Base-by-base conservation (phyloP, 2,888 invertebrate species). In the Clostera curtula region DNA sequence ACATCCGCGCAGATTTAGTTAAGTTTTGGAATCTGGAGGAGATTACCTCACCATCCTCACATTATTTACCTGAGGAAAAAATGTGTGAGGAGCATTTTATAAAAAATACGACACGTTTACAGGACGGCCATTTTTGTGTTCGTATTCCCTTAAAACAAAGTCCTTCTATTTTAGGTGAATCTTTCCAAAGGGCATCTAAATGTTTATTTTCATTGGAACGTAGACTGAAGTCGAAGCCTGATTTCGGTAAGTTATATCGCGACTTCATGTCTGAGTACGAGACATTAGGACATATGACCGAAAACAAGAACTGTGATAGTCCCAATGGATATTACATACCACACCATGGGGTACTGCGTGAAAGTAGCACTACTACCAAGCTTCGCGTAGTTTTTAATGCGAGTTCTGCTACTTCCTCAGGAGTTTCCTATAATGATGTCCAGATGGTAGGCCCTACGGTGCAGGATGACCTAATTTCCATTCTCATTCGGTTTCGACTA, bases 1-100 rank as follows among this genome's bases (percentile, higher is more conserved):
- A 21, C 7, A n/a, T 28, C 5, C n/a, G 19, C 2, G 13, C 9
- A 6, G 14, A 24, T 7, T 8, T 23, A 14, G n/a, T 19, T 13
- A 15, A 15, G 7, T 27, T 27, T 10, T 27, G 27, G 27, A 12
- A 27, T n/a, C 21, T 16, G n/a, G 19, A 14, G 10, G 19, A 20
- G 5, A 15, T 14, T 20, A 20, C 20, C 12, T 19, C 13, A 10
- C 22, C 27, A 27, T n/a, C n/a, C n/a, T 27, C 5, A 16, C 14
- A 6, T 21, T 22, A 13, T 27, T 22, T 12, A 18, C 13, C 10
- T n/a, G n/a, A n/a, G n/a, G n/a, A n/a, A n/a, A n/a, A n/a, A n/a
- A n/a, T n/a, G n/a, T n/a, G n/a, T n/a, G n/a, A n/a, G n/a, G n/a
- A n/a, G n/a, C n/a, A n/a, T n/a, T n/a, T n/a, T n/a, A n/a, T n/a